These are phyloP conservation scores for Melanophora roralis DNA, from an alignment of 2,888 invertebrate genomes.

Conservation along the genomic window DNA sequence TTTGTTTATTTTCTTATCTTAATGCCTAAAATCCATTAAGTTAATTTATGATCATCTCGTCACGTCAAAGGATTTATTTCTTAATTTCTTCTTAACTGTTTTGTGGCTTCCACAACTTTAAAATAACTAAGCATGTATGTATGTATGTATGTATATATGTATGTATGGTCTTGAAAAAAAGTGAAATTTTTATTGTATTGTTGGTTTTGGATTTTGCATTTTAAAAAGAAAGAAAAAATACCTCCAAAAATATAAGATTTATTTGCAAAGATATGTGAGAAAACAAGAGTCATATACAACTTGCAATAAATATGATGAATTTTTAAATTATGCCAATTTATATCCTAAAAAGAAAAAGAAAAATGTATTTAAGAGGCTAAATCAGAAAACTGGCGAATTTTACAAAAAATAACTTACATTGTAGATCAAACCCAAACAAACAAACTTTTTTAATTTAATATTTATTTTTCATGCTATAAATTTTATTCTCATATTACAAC, in stretches of 20 bases:
- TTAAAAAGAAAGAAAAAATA: too few relatives aligned
- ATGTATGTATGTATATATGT: too few relatives aligned
- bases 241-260: background rate
- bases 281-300: background rate
- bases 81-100: constrained; percentile 16
- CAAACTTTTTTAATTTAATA: too few relatives aligned
- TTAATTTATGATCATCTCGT: constrained; percentile 45
- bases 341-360: too few relatives aligned
- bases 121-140: constrained; percentile 28
- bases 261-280: background rate
- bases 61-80: constrained; percentile 50
- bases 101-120: constrained; percentile 25
- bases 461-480: background rate
- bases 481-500: background rate
- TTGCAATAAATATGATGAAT: background rate
- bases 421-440: too few relatives aligned
- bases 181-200: constrained; percentile 41
- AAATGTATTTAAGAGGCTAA: too few relatives aligned
- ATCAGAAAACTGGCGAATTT: too few relatives aligned
- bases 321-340: background rate
- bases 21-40: constrained; percentile 34
- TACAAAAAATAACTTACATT: too few relatives aligned
- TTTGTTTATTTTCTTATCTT: background rate
- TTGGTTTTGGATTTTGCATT: background rate
- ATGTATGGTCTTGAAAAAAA: too few relatives aligned